Evolutionary conservation across 2,797 vertebrate species (phyloP), one percentile per base, ranked within the genome.

Genomic region (Enteromius argenteus): DNA sequence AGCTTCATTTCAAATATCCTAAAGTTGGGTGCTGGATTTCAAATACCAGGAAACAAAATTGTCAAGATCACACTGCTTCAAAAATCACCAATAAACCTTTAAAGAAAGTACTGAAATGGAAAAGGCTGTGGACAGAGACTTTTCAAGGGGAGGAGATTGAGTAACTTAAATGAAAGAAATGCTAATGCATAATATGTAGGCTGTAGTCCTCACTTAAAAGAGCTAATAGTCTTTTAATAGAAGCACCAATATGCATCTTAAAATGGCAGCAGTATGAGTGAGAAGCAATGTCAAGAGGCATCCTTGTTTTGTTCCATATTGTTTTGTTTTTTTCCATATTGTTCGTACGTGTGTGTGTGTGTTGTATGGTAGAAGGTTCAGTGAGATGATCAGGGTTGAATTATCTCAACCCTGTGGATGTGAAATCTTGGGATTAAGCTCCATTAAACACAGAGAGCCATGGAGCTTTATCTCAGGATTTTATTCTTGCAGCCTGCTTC

Each of bases 371-470:
- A 67, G 79, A 84, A 76, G 74, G 83, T 51, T 84, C 21, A 60
- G 62, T 89, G 92, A 92, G 92, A 93, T 88, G 91, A 93, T 91
- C 91, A 90, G 49, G 87, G 87, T 92, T 91, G 93, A 94, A 94
- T 94, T 93, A 94, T 92, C 92, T 93, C 90, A 90, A 91, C 90
- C 91, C 92, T 91, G 92, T 87, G 90, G 94, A 94, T 94, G 93
- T 94, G 90, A 93, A 95, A 95, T 94, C 93, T 93, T 92, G 89
- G 93, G 94, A 95, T 95, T 94, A 94, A 93, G 94, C 93, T 93
- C 94, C 93, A 95, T 95, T 95, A 94, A 95, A 95, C 93, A 95
- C 90, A 89, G 91, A 93, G 93, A 91, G 87, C 90, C 69, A 91
- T 84, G 68, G 75, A 93, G 93, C 91, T 94, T 94, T 94, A 95